Conservation (phyloP, 1,140 invertebrate genomes). For the Cydia amplana region DNA sequence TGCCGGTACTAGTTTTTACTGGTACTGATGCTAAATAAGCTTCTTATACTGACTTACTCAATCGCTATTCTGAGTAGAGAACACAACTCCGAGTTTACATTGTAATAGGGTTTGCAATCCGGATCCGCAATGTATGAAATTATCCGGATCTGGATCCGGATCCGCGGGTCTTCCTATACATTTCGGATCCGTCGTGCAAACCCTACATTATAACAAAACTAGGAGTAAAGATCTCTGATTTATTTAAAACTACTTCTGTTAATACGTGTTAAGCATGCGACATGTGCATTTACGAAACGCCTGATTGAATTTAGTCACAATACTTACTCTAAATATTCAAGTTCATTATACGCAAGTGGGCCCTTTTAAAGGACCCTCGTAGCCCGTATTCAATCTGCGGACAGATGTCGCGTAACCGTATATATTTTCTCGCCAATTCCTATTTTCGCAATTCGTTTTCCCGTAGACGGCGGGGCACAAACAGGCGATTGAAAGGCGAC, state of each 20-base stretch:
- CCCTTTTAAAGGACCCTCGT: conserved; percentile 45
- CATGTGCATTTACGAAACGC: no score
- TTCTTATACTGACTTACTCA: conserved; percentile 42
- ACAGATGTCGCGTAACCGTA: conserved; percentile 39
- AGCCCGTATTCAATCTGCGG: conserved; percentile 36
- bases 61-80: conserved; percentile 1
- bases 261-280: no score
- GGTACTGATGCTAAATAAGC: conserved; percentile 24
- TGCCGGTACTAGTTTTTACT: conserved; percentile 67
- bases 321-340: not conserved
- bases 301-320: no score
- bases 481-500: conserved; percentile 63
- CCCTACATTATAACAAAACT: not conserved
- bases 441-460: conserved; percentile 46
- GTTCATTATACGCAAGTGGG: not conserved
- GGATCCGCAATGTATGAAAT: no score
- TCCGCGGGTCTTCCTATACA: no score
- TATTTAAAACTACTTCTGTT: no score
- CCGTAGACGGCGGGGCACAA: conserved; percentile 38
- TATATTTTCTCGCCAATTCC: conserved; percentile 44
- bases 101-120: no score
- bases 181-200: no score
- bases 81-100: not conserved
- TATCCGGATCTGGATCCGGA: no score
- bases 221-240: not conserved